Conservation (phyloP, 2,113 vertebrate genomes). For the Uropsilus gracilis region DNA sequence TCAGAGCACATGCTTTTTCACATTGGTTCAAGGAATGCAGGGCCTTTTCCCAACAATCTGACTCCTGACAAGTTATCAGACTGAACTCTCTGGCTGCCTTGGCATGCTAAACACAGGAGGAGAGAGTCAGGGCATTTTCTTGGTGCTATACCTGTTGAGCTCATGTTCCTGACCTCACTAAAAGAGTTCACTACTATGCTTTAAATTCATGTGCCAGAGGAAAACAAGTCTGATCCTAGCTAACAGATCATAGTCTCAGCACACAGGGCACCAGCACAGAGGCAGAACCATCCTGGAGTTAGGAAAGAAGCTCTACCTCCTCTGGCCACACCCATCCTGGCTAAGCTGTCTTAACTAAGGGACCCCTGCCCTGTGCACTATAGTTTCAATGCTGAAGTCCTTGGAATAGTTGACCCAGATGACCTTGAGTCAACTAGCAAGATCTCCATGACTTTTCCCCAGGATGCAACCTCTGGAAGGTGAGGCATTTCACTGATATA, state of each 20-base stretch:
- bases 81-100: neutral
- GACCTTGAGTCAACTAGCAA: neutral
- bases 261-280: rapidly evolving
- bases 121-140: neutral
- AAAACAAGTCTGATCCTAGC: neutral
- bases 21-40: neutral
- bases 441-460: neutral
- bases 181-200: neutral
- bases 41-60: neutral
- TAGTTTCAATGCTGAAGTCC: neutral
- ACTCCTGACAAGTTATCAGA: neutral
- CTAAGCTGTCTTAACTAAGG: neutral
- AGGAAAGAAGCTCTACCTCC: neutral
- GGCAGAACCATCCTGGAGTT: neutral
- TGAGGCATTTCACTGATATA: neutral
- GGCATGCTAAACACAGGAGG: neutral
- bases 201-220: neutral
- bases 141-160: neutral
- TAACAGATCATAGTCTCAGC: neutral
- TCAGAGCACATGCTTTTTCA: neutral
- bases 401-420: neutral
- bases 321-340: neutral
- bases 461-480: neutral
- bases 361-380: neutral
- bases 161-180: neutral